phyloP scores from a whole-genome alignment of 2,888 invertebrate species.

The Cantharis flavilabris region DNA sequence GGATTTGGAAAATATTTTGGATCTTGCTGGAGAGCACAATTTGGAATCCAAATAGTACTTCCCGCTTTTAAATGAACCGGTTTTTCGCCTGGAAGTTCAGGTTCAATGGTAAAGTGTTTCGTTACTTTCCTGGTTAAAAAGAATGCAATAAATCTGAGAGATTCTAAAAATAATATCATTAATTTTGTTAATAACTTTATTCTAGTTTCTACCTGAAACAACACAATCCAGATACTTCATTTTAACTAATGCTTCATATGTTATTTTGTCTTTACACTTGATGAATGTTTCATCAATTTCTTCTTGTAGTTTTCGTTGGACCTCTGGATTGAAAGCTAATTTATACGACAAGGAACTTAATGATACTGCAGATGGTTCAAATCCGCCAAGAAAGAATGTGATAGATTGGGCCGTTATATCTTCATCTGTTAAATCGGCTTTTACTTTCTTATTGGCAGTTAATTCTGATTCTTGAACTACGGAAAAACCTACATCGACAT shows the following conservation, averaged over 20 bases:
- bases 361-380: constrained; percentile 56
- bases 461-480: neutral
- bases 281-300: constrained; percentile 57
- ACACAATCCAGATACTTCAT: constrained; percentile 64
- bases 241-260: constrained; percentile 49
- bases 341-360: constrained; percentile 62
- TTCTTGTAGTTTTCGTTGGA: constrained; percentile 60
- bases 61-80: constrained; percentile 28
- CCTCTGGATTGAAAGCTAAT: constrained; percentile 62
- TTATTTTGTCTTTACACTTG: constrained; percentile 47
- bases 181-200: neutral
- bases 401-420: constrained; percentile 64
- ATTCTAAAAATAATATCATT: constrained; percentile 31
- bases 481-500: constrained; percentile 3
- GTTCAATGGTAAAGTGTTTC: constrained; percentile 37
- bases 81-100: constrained; percentile 29
- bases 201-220: constrained; percentile 52
- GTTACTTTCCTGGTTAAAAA: constrained; percentile 36
- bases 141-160: constrained; percentile 42
- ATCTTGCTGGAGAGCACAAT: constrained; percentile 42
- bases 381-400: constrained; percentile 60
- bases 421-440: constrained; percentile 41
- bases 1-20: constrained; percentile 43
- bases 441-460: neutral
- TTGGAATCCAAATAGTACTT: constrained; percentile 36